These are phyloP conservation scores for Drosophila quasianomalipes DNA, from an alignment of 2,888 invertebrate species.

Conservation along the genomic window DNA sequence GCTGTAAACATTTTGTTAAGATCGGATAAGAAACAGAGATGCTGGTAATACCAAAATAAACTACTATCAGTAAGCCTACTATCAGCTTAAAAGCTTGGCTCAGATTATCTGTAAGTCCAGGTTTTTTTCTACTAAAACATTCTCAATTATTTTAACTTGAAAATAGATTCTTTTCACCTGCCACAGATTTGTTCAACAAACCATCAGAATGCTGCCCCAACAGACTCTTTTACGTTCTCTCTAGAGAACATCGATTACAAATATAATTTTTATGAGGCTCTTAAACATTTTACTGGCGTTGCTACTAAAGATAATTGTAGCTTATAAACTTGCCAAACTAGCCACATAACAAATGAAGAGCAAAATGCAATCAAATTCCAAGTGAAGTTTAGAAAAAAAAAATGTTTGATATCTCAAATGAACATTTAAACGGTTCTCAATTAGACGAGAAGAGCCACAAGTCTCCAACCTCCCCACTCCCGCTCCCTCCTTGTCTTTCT, in stretches of 20 bases:
- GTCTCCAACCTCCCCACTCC: neutral
- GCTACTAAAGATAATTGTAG: neutral
- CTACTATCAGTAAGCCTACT: too few relatives aligned
- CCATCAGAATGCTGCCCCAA: too few relatives aligned
- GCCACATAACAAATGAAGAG: neutral
- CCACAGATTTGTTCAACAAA: neutral
- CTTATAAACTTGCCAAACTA: neutral
- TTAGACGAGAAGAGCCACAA: constrained; percentile 28
- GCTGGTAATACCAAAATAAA: too few relatives aligned
- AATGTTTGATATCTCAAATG: constrained; percentile 20
- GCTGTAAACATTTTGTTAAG: too few relatives aligned
- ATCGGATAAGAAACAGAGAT: too few relatives aligned
- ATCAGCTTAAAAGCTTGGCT: too few relatives aligned
- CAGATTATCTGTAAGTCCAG: too few relatives aligned
- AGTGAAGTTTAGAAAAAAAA: neutral
- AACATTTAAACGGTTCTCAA: constrained; percentile 30
- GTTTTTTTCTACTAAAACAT: too few relatives aligned
- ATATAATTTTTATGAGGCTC: neutral
- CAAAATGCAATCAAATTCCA: constrained; percentile 1
- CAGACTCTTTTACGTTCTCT: neutral
- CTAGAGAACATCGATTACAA: neutral
- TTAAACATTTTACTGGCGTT: neutral
- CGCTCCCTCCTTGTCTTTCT: neutral
- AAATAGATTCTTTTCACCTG: neutral
- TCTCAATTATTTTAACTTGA: too few relatives aligned